Conservation (phyloP, 2,888 invertebrate genomes). For the Aethes cnicana region DNA sequence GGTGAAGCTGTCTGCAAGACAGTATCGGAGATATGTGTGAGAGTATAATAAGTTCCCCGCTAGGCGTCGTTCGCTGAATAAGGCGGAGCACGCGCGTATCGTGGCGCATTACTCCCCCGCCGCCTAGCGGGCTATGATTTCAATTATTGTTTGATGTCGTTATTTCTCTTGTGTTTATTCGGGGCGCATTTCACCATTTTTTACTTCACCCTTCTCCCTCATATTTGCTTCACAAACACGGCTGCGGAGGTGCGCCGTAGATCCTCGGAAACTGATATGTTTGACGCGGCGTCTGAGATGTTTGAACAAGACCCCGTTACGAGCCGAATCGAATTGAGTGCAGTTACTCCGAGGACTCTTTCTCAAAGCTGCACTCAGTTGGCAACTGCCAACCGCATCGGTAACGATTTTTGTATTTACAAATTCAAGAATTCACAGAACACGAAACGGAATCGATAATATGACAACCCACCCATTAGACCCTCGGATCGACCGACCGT, state of each 20-base stretch:
- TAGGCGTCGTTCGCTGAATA: conserved; percentile 32
- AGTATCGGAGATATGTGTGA: conserved; percentile 2
- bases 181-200: conserved; percentile 72
- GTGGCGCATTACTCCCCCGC: conserved; percentile 48
- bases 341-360: conserved; percentile 59
- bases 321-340: conserved; percentile 65
- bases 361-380: no score
- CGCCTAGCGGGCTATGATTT: conserved; percentile 68
- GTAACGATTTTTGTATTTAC: conserved; percentile 25
- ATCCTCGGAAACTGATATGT: conserved; percentile 73
- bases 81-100: conserved; percentile 47
- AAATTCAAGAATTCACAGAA: background rate
- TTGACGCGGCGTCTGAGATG: conserved; percentile 61
- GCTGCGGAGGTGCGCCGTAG: conserved; percentile 56
- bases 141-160: conserved; percentile 80
- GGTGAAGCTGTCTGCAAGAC: conserved; percentile 37
- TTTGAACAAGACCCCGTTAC: conserved; percentile 61
- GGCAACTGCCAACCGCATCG: conserved; percentile 41
- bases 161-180: conserved; percentile 78
- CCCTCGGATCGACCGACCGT: conserved; percentile 25
- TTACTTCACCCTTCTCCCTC: conserved; percentile 68
- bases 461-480: conserved; percentile 21
- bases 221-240: conserved; percentile 68
- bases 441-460: conserved; percentile 2
- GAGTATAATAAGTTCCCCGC: conserved; percentile 6